phyloP scores from a whole-genome alignment of 2,113 vertebrate genomes.

The Vulpes lagopus region DNA sequence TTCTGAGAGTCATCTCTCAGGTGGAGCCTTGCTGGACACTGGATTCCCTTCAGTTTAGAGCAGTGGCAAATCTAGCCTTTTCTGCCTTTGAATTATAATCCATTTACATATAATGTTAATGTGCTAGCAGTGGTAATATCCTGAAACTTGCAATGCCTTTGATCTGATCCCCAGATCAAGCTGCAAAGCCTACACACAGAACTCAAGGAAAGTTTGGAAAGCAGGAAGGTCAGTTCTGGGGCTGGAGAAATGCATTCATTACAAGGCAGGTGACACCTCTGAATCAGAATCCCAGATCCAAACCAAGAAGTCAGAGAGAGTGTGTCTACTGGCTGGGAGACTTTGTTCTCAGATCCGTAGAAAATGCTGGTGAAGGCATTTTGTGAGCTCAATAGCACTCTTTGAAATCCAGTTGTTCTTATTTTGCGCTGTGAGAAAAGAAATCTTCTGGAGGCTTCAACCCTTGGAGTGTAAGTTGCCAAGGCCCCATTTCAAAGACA shows the following conservation, averaged over 20 bases:
- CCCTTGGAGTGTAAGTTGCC: not conserved
- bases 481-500: not conserved
- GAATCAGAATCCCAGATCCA: not conserved
- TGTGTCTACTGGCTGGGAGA: not conserved
- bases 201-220: not conserved
- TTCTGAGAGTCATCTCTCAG: not conserved
- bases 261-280: not conserved
- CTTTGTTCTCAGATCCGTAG: not conserved
- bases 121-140: not conserved
- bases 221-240: not conserved
- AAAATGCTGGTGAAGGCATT: not conserved
- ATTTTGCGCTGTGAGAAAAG: not conserved
- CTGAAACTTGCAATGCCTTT: not conserved
- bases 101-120: not conserved
- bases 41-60: not conserved
- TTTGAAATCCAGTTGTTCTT: not conserved
- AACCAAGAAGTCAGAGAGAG: not conserved
- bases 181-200: not conserved
- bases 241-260: not conserved
- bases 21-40: not conserved
- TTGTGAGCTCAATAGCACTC: not conserved
- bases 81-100: not conserved
- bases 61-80: not conserved
- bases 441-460: not conserved
- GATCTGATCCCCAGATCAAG: not conserved